Conservation (phyloP, 2,113 vertebrate species). For the Hydropotes inermis region DNA sequence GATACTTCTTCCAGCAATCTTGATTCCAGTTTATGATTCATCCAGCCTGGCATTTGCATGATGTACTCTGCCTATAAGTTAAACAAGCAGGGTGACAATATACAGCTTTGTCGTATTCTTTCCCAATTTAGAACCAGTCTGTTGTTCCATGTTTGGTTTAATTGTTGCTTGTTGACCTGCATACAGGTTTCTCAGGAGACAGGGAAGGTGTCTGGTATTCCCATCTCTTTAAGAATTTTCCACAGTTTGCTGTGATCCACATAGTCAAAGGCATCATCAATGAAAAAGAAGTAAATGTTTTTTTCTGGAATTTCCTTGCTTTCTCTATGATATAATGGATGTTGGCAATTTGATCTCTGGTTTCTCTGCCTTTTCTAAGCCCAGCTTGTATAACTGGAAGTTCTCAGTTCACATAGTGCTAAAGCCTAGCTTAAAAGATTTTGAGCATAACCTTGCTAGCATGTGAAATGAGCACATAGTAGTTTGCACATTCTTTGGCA, state of each 20-base stretch:
- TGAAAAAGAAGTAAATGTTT: not conserved
- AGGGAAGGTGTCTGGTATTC: not conserved
- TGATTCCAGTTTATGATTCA: not conserved
- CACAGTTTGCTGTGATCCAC: not conserved
- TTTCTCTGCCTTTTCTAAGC: not conserved
- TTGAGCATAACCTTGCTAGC: not conserved
- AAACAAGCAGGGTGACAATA: not conserved
- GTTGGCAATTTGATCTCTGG: not conserved
- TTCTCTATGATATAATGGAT: not conserved
- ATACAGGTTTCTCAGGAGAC: not conserved
- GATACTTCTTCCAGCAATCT: not conserved
- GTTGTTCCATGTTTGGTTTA: not conserved
- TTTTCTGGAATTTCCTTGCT: not conserved
- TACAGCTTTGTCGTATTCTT: not conserved
- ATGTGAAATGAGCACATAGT: not conserved
- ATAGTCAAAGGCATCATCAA: not conserved
- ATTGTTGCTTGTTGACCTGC: not conserved
- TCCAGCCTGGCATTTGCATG: not conserved
- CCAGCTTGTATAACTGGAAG: not conserved
- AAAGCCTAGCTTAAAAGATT: not conserved
- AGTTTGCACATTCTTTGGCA: not conserved
- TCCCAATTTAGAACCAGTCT: not conserved
- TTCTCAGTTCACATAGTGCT: not conserved
- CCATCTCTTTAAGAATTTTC: not conserved
- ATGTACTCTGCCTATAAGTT: not conserved